Evolutionary conservation across 2,113 vertebrate genomes (phyloP).

Genomic region (Sitta europaea): DNA sequence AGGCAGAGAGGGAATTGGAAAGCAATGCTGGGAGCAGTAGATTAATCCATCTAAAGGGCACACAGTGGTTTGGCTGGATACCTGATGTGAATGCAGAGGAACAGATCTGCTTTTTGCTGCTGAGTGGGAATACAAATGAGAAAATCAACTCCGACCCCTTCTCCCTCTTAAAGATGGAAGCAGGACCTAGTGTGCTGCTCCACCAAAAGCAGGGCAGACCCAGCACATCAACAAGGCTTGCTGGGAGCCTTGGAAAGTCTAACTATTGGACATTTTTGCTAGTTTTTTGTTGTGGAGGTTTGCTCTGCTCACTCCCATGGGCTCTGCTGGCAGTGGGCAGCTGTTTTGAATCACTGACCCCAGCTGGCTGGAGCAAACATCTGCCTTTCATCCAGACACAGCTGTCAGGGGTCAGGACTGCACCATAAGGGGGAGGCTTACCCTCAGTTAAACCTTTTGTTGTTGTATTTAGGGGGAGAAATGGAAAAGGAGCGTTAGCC

Average conservation of each 20-base stretch:
- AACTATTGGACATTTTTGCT: not conserved
- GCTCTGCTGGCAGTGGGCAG: not conserved
- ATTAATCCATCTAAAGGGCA: slow-evolving; percentile 9
- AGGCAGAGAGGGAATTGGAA: not conserved
- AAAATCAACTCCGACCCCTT: not conserved
- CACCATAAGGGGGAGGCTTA: not conserved
- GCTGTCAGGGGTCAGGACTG: not conserved
- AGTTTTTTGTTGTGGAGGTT: fast-evolving
- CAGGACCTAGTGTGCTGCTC: not conserved
- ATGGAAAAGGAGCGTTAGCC: not conserved
- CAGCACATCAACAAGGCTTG: not conserved
- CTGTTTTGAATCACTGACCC: not conserved
- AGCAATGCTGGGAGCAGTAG: not conserved
- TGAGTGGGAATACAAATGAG: not conserved
- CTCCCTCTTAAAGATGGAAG: not conserved
- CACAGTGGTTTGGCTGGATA: not conserved
- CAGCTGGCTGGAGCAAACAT: not conserved
- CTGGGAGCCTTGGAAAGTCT: not conserved
- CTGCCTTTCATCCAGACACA: not conserved
- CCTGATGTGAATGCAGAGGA: not conserved
- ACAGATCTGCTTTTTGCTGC: not conserved
- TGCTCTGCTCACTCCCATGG: not conserved
- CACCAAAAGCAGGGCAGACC: not conserved
- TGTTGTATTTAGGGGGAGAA: not conserved
- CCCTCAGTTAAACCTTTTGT: not conserved